These are phyloP conservation scores for Drosophila prostipennis DNA, from an alignment of 2,888 invertebrate genomes.

Conservation along the genomic window DNA sequence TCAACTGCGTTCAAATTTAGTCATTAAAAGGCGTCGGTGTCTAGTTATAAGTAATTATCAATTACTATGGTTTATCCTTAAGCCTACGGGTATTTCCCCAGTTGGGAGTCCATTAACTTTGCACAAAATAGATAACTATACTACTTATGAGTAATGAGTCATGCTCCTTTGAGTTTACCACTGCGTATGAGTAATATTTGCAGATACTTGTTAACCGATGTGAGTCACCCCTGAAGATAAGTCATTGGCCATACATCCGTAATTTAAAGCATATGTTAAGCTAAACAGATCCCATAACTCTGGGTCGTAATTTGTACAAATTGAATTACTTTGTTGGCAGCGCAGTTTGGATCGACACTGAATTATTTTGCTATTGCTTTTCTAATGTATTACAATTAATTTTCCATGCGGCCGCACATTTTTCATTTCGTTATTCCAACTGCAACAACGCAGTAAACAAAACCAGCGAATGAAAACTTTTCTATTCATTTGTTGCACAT, in stretches of 20 bases:
- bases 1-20: background rate
- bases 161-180: background rate
- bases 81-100: constrained; percentile 5
- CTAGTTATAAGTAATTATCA: background rate
- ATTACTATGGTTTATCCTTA: background rate
- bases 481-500: constrained; percentile 45
- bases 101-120: background rate
- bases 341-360: constrained; percentile 6
- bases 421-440: constrained; percentile 62
- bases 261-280: constrained; percentile 20
- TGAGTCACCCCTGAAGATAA: constrained; percentile 22
- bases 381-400: constrained; percentile 74
- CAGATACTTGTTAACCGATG: background rate
- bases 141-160: constrained; percentile 16
- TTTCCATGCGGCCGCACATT: constrained; percentile 69
- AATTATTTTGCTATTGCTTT: constrained; percentile 65
- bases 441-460: constrained; percentile 19
- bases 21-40: background rate
- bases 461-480: constrained; percentile 20
- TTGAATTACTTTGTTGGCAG: constrained; percentile 32
- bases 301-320: constrained; percentile 21
- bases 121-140: constrained; percentile 5
- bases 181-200: constrained; percentile 32
- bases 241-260: background rate
- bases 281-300: constrained; percentile 17